Percentiles rank a stretch among this genome's conserved stretches.
phyloP scores from a whole-genome alignment of 2,797 vertebrate genomes.

The Betta splendens region DNA sequence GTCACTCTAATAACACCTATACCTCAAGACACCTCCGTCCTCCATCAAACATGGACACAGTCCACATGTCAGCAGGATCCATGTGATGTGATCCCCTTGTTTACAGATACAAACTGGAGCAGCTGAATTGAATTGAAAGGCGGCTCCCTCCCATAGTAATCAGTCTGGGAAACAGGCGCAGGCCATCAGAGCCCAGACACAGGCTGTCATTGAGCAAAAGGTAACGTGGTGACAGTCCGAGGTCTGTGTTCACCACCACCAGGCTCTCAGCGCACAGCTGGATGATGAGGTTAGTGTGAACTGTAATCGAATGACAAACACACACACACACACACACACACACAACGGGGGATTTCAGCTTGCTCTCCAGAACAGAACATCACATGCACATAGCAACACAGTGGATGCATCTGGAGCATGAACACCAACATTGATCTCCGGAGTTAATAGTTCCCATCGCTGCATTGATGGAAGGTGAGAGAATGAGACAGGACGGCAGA shows the following conservation, averaged over 20 bases:
- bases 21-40: slow-evolving; percentile 48
- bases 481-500: slow-evolving; percentile 14
- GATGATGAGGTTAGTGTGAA: slow-evolving; percentile 76
- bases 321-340: slow-evolving; percentile 18
- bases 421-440: slow-evolving; percentile 15
- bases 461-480: slow-evolving; percentile 15
- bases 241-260: slow-evolving; percentile 42
- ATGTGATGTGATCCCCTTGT: slow-evolving; percentile 30
- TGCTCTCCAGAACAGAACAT: slow-evolving; percentile 33
- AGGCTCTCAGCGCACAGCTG: slow-evolving; percentile 60
- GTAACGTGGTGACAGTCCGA: slow-evolving; percentile 58
- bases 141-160: slow-evolving; percentile 51
- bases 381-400: slow-evolving; percentile 48
- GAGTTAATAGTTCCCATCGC: slow-evolving; percentile 14
- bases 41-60: slow-evolving; percentile 51
- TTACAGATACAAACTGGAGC: slow-evolving; percentile 27
- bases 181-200: slow-evolving; percentile 61
- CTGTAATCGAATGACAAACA: slow-evolving; percentile 73
- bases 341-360: slow-evolving; percentile 19
- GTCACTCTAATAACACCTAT: slow-evolving; percentile 57
- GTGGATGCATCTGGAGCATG: slow-evolving; percentile 12
- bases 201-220: slow-evolving; percentile 59
- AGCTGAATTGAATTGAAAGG: slow-evolving; percentile 36
- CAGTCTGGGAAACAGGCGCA: slow-evolving; percentile 54
- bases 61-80: slow-evolving; percentile 26